Evolutionary conservation across 2,797 vertebrate genomes (phyloP).

Genomic region (Sebastes matsubarae): DNA sequence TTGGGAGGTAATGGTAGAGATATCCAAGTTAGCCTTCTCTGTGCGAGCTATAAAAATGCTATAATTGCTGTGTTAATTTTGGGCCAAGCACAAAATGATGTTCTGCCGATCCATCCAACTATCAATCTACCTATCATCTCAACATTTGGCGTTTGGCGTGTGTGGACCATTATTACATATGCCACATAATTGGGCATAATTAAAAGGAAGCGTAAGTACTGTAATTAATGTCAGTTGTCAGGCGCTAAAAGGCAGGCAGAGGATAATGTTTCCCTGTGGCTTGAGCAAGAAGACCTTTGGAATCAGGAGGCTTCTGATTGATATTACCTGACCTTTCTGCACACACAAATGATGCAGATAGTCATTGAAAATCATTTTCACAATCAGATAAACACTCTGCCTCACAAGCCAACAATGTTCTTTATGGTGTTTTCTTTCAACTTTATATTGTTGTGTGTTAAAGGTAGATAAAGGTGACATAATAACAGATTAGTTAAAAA

Average conservation of each 20-base stretch:
- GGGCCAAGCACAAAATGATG: slow-evolving; percentile 73
- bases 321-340: slow-evolving; percentile 54
- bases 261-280: slow-evolving; percentile 70
- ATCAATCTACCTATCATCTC: slow-evolving; percentile 84
- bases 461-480: background rate
- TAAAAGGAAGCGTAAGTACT: slow-evolving; percentile 82
- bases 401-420: background rate
- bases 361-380: slow-evolving; percentile 14
- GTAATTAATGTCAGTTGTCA: slow-evolving; percentile 86
- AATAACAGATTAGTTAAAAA: background rate
- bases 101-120: slow-evolving; percentile 74
- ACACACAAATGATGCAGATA: slow-evolving; percentile 19
- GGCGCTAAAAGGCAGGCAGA: slow-evolving; percentile 69
- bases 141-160: slow-evolving; percentile 61
- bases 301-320: slow-evolving; percentile 57
- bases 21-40: slow-evolving; percentile 61
- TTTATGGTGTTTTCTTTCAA: background rate
- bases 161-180: slow-evolving; percentile 79
- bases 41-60: slow-evolving; percentile 68
- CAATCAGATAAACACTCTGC: background rate
- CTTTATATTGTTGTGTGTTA: background rate
- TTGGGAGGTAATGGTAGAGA: slow-evolving; percentile 57
- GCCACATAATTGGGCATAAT: slow-evolving; percentile 82
- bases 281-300: slow-evolving; percentile 64
- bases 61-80: slow-evolving; percentile 82